A percentile compares a stretch with the other conserved stretches of the same genome.
phyloP scores from a whole-genome alignment of 2,797 vertebrate genomes.

The Pipistrellus kuhlii region DNA sequence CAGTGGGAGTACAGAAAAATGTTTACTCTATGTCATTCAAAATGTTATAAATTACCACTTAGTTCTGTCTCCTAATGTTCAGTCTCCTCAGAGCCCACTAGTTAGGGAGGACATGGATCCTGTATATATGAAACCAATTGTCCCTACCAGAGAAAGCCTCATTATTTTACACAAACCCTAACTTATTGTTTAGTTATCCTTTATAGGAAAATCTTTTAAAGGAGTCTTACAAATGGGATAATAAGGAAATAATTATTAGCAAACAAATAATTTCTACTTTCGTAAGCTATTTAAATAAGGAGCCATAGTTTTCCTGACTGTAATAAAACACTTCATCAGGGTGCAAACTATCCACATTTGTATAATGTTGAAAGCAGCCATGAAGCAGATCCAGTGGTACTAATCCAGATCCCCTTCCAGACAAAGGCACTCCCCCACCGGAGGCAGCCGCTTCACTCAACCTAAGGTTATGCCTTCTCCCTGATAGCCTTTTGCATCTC shows the following conservation, averaged over 20 bases:
- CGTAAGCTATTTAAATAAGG: background rate
- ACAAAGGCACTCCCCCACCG: background rate
- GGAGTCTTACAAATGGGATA: background rate
- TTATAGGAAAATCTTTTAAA: conserved; percentile 17
- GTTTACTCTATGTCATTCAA: background rate
- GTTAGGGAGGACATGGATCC: background rate
- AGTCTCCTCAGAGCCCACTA: background rate
- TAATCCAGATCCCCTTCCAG: background rate
- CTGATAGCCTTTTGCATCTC: background rate
- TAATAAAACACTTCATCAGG: background rate
- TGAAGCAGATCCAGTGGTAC: rapidly evolving
- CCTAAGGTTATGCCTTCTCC: no score
- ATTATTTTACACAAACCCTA: background rate
- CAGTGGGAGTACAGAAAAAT: background rate
- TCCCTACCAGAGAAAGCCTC: background rate
- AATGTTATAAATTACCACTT: background rate
- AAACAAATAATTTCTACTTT: background rate
- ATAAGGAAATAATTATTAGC: background rate
- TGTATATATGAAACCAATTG: background rate
- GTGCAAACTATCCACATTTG: background rate
- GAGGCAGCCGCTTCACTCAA: background rate
- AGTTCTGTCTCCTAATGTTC: background rate
- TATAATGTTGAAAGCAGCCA: background rate
- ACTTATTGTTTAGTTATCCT: background rate
- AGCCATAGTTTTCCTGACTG: background rate